Conservation (phyloP, 2,113 vertebrate species). For the Xiphorhynchus elegans region DNA sequence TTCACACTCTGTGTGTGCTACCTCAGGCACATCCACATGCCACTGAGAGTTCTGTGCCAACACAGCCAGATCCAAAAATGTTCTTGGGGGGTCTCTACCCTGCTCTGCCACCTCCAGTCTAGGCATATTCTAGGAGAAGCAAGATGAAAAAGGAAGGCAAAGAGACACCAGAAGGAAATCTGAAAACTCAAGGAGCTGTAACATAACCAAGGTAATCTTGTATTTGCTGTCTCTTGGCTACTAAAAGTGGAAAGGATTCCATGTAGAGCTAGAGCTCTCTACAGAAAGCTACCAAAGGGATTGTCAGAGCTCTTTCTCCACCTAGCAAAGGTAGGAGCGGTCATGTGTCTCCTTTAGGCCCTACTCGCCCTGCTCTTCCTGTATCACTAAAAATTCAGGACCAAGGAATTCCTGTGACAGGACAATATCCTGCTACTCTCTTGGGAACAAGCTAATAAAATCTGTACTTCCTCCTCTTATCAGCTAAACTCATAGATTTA, state of each 20-base stretch:
- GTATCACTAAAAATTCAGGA: not conserved
- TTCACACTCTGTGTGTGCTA: fast-evolving
- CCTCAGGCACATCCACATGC: fast-evolving
- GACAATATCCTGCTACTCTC: not conserved
- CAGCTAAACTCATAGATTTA: not conserved
- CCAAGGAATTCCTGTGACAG: not conserved
- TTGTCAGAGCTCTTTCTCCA: not conserved
- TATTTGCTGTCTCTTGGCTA: not conserved
- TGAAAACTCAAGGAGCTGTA: not conserved
- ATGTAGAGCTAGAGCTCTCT: not conserved
- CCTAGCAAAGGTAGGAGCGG: not conserved
- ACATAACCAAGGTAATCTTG: not conserved
- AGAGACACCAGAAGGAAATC: not conserved
- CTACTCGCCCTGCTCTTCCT: not conserved
- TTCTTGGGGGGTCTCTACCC: not conserved
- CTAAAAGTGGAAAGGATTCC: not conserved
- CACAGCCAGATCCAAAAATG: not conserved
- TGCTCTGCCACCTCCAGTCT: not conserved
- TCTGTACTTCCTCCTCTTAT: not conserved
- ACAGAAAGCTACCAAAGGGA: not conserved
- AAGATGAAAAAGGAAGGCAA: not conserved
- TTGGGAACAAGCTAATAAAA: not conserved
- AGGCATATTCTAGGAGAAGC: not conserved
- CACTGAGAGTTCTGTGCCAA: fast-evolving
- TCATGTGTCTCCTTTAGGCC: not conserved